Evolutionary conservation across 2,888 invertebrate genomes (phyloP), one percentile per base, ranked within the genome.

Genomic region (Julus scanicus): DNA sequence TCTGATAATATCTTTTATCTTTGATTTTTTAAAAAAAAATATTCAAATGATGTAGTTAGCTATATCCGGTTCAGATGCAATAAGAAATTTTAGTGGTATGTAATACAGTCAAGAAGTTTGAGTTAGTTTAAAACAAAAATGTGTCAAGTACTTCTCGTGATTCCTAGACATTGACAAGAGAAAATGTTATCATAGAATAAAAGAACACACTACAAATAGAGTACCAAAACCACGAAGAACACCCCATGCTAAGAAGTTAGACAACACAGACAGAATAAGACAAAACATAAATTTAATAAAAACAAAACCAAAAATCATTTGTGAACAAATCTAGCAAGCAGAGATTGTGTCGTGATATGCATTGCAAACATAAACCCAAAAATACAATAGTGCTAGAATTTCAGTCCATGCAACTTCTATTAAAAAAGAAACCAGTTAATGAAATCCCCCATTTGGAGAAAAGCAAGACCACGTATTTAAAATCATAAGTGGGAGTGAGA

Each of bases 401-500:
- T 8, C 13, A 11, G 13, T 20, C 13, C 80, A 80, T 80, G 80
- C 80, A 80, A 80, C 29, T 20, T n/a, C 63, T 5, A 37, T 80
- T 80, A 80, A 11, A 29, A 5, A 5, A 80, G 1, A 29, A 80
- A 80, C 8, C 29, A 29, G 80, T 80, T 15, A 80, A 37, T 11
- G 3, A 80, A 80, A 80, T 15, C 11, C 13, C 0, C 2, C 11
- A 80, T 80, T 13, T 13, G 3, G 37, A 80, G 29, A 13, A 29
- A 80, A 13, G 80, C 80, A 37, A 71, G 20, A 5, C 17, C 57
- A 29, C 29, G 6, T 1, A 29, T 71, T 29, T 29, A 80, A 80
- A 80, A 80, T 80, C 13, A 80, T 80, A 80, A 80, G 11, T 29
- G 37, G 80, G 80, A 80, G 80, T 15, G 37, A 80, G 11, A 80